Base-by-base conservation (phyloP, 1,140 invertebrate genomes). In the Neodiprion fabricii region DNA sequence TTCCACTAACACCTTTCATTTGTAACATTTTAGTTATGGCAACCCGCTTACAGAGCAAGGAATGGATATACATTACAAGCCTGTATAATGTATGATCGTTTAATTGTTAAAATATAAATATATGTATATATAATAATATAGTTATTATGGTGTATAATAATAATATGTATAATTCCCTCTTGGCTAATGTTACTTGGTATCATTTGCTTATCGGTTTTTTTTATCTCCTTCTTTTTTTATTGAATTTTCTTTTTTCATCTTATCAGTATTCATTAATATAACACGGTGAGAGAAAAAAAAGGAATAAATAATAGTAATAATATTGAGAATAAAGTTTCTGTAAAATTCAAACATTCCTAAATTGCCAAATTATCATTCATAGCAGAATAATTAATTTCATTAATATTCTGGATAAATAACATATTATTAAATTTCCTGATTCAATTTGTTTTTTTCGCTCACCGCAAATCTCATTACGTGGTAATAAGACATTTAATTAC, bases 61-160 rank as follows among this genome's bases (percentile, higher is more conserved):
- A 40, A 61, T 61, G n/a, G 5, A 61, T 61, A 14, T 61, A 4
- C 11, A 61, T 14, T 61, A 9, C 53, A 61, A 17, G 11, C 4
- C n/a, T 14, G 23, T 48, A 72, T 79, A 85, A 79, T 81, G 79
- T 80, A 80, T 82, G 84, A 83, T 83, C 72, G 76, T 85, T 84
- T 86, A 85, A 83, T 86, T 84, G 81, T 77, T 85, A 85, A 85
- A 86, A 85, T 85, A 85, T 85, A 85, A 84, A 85, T 85, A 86
- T 85, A 83, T 81, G 73, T 84, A 78, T 81, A 70, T 81, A 78
- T 82, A 61, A 61, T 61, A 61, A 61, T 61, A 78, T 74, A 74
- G 65, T 61, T 72, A 74, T 76, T 72, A 72, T 67, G 50, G 66
- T 71, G 70, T 74, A 72, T 74, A 74, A 74, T 28, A 70, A 78